Percentiles rank a stretch among this genome's conserved stretches.
phyloP scores from a whole-genome alignment of 1,140 invertebrate species.

The Coptotermes formosanus region DNA sequence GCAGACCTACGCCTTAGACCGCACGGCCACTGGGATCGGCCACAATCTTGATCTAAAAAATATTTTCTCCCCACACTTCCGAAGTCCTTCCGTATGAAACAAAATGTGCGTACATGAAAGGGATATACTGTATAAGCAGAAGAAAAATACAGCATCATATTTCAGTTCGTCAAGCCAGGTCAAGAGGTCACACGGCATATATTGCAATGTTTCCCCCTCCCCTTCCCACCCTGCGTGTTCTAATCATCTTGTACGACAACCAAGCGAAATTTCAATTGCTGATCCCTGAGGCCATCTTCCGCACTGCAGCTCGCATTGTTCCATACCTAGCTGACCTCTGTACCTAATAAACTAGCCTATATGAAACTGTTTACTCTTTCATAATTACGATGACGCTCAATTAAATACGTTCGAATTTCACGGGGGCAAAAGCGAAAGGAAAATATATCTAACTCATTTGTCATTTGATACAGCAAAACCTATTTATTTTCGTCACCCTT shows the following conservation, averaged over 20 bases:
- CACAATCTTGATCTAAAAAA: no score
- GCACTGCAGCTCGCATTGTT: neutral
- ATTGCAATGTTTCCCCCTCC: neutral
- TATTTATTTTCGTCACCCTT: neutral
- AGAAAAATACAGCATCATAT: neutral
- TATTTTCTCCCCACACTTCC: no score
- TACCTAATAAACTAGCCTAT: neutral
- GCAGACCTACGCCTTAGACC: no score
- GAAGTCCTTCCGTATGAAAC: no score
- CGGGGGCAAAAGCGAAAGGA: neutral
- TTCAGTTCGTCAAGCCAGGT: neutral
- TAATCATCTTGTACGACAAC: neutral
- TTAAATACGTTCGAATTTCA: constrained; percentile 17
- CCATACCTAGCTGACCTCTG: neutral
- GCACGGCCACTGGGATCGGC: no score
- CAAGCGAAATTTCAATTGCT: neutral
- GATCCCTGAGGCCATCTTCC: neutral
- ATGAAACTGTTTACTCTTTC: constrained; percentile 7
- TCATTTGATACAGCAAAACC: neutral
- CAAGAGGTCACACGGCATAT: neutral
- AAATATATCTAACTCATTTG: neutral
- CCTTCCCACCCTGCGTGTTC: no score
- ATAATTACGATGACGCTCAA: neutral
- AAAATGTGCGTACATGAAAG: no score
- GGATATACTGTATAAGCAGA: no score